Base-by-base conservation (phyloP, 2,113 vertebrate genomes). In the Tor tambroides region DNA sequence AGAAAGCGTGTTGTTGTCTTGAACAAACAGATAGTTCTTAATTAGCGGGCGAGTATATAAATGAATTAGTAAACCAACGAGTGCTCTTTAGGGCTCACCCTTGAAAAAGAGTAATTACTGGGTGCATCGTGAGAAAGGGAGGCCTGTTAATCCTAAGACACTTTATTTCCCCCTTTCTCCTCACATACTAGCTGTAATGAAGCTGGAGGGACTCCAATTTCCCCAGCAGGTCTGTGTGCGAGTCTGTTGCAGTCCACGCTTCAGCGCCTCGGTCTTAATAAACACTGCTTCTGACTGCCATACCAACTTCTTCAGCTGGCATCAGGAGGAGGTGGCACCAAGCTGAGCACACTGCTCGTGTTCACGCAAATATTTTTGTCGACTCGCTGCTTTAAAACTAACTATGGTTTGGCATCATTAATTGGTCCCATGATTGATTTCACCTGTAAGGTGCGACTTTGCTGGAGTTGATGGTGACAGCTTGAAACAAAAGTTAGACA, bases 171-270 rank as follows among this genome's bases (percentile, higher is more conserved):
- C 78, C 82, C 21, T 59, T 78, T 80, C 32, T 86, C 59, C 51
- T 51, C 19, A 2, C 32, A 35, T 65, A 17, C 79, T 59, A 43
- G 49, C n/a, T 61, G 38, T 87, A 87, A 87, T 85, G 59, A 87
- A 87, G 19, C 85, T 90, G 89, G 87, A 90, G 49, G 9, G 67
- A 38, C 41, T 88, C 85, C 81, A 86, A 65, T 61, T 84, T 85
- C 72, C 41, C 28, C 77, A 65, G 63, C 83, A 85, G 87, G 61
- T 63, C 63, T 46, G 49, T 26, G 43, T 86, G 51, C 2, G 46
- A 67, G 63, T 76, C 83, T 32, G 46, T 56, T 80, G n/a, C 43
- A 28, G 43, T 38, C 17, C 81, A 56, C n/a, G 56, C 85, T 78
- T 71, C 75, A 75, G 67, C 15, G 49, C 9, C 43, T 77, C 49